Evolutionary conservation across 1,140 invertebrate genomes (phyloP), one percentile per base, ranked within the genome.

Genomic region (Drosophila funebris): DNA sequence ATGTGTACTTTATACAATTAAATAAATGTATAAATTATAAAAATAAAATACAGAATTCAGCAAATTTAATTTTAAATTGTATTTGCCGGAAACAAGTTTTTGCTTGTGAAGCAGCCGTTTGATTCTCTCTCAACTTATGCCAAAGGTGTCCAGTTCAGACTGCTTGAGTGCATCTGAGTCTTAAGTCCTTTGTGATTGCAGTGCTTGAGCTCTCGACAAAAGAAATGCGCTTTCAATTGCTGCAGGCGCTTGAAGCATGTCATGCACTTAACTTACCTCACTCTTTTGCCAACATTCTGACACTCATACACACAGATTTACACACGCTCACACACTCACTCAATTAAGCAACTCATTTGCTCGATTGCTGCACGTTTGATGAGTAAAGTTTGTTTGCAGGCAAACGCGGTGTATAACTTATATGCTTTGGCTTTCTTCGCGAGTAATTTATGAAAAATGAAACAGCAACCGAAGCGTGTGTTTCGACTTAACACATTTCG

Each of bases 331-430:
- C 56, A 22, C 41, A 56, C 44, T 13, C 50, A 73, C 62, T 20
- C 37, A 76, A 85, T 84, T 80, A 85, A 84, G 18, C 60, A 78
- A 68, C 68, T 70, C 74, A 74, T 77, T 79, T 79, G 48, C 18
- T 56, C 43, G 57, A 41, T 67, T 60, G 31, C 56, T 20, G 53
- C 37, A 43, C 22, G 22, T 60, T 48, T 43, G 56, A 61, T 74
- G 77, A 67, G 57, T 11, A 70, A 76, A 84, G 62, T 84, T 84
- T 57, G 14, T 39, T 7, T 53, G 3, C n/a, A 36, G 41, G 24
- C 72, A 37, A 39, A 53, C 41, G 27, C 3, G 43, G 52, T 64
- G 64, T 73, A 63, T 80, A 37, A 57, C 60, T 48, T 36, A 67
- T 36, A 67, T 69, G 27, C 27, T 33, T 24, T 31, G 3, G 8